Conservation (phyloP, 2,797 vertebrate genomes). For the Mallotus villosus region DNA sequence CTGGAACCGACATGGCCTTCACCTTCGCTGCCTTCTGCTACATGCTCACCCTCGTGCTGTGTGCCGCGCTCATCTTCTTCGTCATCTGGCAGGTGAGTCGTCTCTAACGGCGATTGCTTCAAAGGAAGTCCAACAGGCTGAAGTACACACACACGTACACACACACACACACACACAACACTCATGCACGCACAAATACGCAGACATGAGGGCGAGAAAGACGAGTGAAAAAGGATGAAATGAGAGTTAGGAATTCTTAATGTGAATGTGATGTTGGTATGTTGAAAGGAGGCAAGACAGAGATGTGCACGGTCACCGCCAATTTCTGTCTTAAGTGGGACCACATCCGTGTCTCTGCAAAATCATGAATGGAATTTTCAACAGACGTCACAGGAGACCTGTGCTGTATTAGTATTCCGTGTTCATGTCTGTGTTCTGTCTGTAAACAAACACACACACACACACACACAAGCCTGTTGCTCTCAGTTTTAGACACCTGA, state of each 20-base stretch:
- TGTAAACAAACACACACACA: neutral
- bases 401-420: conserved; percentile 37
- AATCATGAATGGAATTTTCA: conserved; percentile 64
- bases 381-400: conserved; percentile 53
- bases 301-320: conserved; percentile 31
- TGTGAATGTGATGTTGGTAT: neutral
- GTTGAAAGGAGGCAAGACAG: neutral
- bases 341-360: conserved; percentile 33
- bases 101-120: conserved; percentile 5
- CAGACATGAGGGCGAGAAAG: neutral
- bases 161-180: conserved; percentile 30
- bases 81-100: conserved; percentile 86
- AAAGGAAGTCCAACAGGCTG: neutral
- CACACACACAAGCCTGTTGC: conserved; percentile 47
- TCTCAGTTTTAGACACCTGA: conserved; percentile 43
- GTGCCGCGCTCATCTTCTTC: conserved; percentile 90
- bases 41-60: conserved; percentile 83
- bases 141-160: conserved; percentile 1
- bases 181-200: conserved; percentile 58
- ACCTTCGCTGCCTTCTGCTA: conserved; percentile 86
- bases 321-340: conserved; percentile 37
- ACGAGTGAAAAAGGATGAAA: too few relatives aligned
- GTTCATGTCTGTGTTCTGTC: conserved; percentile 4
- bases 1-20: conserved; percentile 80
- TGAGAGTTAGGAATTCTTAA: too few relatives aligned